A percentile compares a stretch with the other conserved stretches of the same genome.
Evolutionary conservation across 2,113 vertebrate species (phyloP).

Genomic region (Alouatta palliata): DNA sequence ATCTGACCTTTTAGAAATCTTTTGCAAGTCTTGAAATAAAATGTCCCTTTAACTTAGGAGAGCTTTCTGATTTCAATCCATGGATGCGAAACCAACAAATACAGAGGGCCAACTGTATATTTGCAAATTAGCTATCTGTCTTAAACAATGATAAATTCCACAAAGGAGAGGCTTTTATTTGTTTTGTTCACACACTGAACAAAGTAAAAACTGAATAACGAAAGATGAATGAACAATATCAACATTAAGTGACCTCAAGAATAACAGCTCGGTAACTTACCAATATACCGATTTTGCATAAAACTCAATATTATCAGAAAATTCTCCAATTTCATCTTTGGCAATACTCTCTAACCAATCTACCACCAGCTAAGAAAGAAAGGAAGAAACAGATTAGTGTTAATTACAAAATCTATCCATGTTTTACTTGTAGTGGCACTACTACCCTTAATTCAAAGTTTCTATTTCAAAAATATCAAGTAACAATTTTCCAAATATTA

Average conservation of each 20-base stretch:
- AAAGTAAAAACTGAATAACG: constrained; percentile 12
- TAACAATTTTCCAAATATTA: neutral
- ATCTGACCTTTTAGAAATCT: no score
- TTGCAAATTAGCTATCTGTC: neutral
- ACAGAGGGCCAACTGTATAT: neutral
- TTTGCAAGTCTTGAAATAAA: neutral
- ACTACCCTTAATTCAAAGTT: neutral
- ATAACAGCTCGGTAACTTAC: constrained; percentile 85
- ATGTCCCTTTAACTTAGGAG: neutral
- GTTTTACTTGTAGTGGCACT: neutral
- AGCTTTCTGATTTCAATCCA: neutral
- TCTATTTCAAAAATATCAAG: constrained; percentile 31
- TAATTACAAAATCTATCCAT: constrained; percentile 45
- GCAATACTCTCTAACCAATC: constrained; percentile 99
- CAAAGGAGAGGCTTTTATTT: constrained; percentile 5
- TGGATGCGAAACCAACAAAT: neutral
- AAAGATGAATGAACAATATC: constrained; percentile 28
- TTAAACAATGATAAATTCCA: constrained; percentile 9
- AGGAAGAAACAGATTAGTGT: constrained; percentile 55
- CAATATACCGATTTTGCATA: constrained; percentile 98
- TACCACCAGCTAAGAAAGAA: constrained; percentile 91
- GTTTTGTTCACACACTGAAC: constrained; percentile 37
- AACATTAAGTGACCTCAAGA: constrained; percentile 12
- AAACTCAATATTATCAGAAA: constrained; percentile 98
- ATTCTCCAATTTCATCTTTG: constrained; percentile 96